These are phyloP conservation scores for Ladona fulva DNA, from an alignment of 1,140 invertebrate species.

Conservation along the genomic window DNA sequence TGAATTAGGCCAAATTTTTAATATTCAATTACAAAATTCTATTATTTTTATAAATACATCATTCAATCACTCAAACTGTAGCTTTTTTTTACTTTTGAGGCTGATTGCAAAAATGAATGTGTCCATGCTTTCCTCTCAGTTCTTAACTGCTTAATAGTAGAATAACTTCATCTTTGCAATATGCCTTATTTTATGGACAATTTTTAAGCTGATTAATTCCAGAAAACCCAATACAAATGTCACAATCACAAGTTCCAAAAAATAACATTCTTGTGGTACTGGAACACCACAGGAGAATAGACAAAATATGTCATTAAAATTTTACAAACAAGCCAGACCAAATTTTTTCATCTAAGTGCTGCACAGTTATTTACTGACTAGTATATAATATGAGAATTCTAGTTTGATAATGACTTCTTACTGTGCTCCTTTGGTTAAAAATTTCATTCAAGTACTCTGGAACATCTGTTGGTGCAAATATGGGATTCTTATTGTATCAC, in stretches of 20 bases:
- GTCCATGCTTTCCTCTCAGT: too few relatives aligned
- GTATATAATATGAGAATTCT: background rate
- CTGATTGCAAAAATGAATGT: background rate
- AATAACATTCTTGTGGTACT: constrained; percentile 2
- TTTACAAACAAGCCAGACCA: background rate
- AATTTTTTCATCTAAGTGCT: background rate
- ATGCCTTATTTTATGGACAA: background rate
- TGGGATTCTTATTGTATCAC: background rate
- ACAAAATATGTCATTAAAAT: background rate
- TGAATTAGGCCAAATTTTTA: constrained; percentile 1
- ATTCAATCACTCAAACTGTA: background rate
- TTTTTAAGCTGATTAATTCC: background rate
- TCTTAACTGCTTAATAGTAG: too few relatives aligned
- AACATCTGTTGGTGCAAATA: background rate
- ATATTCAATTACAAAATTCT: background rate
- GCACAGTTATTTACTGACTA: background rate
- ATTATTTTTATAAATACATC: background rate
- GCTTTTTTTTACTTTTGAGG: background rate
- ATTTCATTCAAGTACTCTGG: constrained; percentile 7
- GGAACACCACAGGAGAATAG: background rate
- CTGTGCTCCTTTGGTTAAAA: background rate
- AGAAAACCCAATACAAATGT: constrained; percentile 2
- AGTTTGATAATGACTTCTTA: background rate
- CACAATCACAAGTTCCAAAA: background rate
- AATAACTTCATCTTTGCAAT: background rate